Evolutionary conservation across 2,888 invertebrate species (phyloP).

Genomic region (Drosophila merina): DNA sequence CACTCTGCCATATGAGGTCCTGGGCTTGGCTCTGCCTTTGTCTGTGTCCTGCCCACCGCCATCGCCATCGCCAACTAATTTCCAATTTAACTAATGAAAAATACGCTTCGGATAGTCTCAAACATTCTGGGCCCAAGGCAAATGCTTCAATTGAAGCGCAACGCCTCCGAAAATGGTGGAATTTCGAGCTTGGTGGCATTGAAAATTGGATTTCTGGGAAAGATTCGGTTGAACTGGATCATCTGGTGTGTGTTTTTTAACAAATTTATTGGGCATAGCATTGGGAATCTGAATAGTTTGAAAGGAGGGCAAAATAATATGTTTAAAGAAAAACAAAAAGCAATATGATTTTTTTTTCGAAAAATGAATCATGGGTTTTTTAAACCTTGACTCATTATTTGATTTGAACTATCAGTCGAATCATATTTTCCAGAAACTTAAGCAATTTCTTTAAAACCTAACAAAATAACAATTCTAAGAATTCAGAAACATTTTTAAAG

Average conservation of each 20-base stretch:
- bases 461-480: background rate
- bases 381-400: too few relatives aligned
- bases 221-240: constrained; percentile 45
- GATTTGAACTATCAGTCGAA: background rate
- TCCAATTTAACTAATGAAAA: constrained; percentile 46
- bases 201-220: constrained; percentile 70
- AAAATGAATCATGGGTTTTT: too few relatives aligned
- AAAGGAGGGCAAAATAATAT: too few relatives aligned
- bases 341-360: too few relatives aligned
- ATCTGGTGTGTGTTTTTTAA: constrained; percentile 14
- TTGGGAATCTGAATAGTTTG: too few relatives aligned
- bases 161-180: constrained; percentile 30
- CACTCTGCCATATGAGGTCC: constrained; percentile 22
- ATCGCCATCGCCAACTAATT: constrained; percentile 32
- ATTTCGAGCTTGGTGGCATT: constrained; percentile 46
- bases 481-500: background rate
- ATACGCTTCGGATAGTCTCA: background rate
- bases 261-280: background rate
- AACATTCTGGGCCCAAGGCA: constrained; percentile 9
- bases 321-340: too few relatives aligned
- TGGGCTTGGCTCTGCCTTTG: constrained; percentile 25
- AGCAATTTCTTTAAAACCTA: background rate
- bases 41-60: constrained; percentile 13
- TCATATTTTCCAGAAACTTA: background rate
- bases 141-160: constrained; percentile 57